Percentiles rank a stretch among this genome's conserved stretches.
Conservation (phyloP, 2,113 vertebrate genomes). For the Melospiza georgiana region DNA sequence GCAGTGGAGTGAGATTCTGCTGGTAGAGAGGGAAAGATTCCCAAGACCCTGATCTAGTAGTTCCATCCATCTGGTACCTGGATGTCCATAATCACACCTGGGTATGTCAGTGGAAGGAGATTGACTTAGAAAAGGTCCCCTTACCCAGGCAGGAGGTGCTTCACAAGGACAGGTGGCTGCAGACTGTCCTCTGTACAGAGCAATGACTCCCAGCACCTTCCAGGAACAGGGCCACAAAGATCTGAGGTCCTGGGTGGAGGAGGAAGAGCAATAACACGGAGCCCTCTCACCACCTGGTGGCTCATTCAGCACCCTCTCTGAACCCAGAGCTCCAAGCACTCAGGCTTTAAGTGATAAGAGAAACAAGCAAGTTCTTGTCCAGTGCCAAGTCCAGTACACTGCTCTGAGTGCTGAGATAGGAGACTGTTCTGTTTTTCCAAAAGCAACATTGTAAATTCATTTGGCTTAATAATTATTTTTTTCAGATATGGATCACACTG, state of each 20-base stretch:
- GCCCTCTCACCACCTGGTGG: rapidly evolving
- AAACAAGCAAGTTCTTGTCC: neutral
- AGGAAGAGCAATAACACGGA: neutral
- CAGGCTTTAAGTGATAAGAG: neutral
- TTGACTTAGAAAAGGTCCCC: neutral
- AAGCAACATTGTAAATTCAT: neutral
- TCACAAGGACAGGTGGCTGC: neutral
- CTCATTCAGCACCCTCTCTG: neutral
- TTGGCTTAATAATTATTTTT: neutral
- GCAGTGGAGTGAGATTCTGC: neutral
- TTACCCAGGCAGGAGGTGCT: neutral
- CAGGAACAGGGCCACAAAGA: neutral
- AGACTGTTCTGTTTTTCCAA: neutral
- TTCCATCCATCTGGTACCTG: neutral
- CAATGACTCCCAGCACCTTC: neutral
- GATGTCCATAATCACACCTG: rapidly evolving
- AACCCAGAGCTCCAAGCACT: rapidly evolving
- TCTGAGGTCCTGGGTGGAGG: neutral
- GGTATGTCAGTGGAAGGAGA: neutral
- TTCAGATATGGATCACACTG: neutral
- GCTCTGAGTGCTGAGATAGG: neutral
- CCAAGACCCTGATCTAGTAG: neutral
- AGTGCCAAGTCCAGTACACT: neutral
- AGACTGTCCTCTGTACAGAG: neutral
- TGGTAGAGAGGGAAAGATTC: neutral